A percentile compares a stretch with the other conserved stretches of the same genome.
phyloP scores from a whole-genome alignment of 2,797 vertebrate species.

The Eremophila alpestris region DNA sequence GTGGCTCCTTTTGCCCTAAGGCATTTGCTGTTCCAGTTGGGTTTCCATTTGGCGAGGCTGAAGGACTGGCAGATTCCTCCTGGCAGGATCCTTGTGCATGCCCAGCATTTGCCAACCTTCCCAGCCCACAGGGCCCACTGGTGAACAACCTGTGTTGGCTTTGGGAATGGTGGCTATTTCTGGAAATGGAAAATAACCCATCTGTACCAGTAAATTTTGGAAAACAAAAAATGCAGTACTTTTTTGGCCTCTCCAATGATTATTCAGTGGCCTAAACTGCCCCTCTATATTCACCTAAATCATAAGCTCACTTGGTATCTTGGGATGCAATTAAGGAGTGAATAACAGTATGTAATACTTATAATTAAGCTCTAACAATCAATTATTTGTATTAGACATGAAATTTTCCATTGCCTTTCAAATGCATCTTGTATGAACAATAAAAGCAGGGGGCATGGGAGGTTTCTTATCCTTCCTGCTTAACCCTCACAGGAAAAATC shows the following conservation, averaged over 20 bases:
- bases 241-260: neutral
- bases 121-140: neutral
- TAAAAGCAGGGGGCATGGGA: neutral
- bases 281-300: neutral
- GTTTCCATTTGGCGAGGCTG: neutral
- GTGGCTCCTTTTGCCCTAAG: neutral
- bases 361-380: neutral
- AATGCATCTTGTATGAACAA: neutral
- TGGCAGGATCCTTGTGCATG: neutral
- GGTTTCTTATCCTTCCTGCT: neutral
- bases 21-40: neutral
- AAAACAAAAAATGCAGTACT: neutral
- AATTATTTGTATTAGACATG: neutral
- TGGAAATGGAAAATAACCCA: neutral
- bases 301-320: neutral
- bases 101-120: neutral
- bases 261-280: neutral
- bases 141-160: neutral
- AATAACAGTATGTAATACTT: neutral
- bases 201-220: neutral
- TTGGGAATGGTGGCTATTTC: neutral
- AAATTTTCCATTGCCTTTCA: neutral
- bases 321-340: neutral
- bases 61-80: neutral
- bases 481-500: neutral